These are phyloP conservation scores for Perca fluviatilis DNA, from an alignment of 2,113 vertebrate species.

Conservation along the genomic window DNA sequence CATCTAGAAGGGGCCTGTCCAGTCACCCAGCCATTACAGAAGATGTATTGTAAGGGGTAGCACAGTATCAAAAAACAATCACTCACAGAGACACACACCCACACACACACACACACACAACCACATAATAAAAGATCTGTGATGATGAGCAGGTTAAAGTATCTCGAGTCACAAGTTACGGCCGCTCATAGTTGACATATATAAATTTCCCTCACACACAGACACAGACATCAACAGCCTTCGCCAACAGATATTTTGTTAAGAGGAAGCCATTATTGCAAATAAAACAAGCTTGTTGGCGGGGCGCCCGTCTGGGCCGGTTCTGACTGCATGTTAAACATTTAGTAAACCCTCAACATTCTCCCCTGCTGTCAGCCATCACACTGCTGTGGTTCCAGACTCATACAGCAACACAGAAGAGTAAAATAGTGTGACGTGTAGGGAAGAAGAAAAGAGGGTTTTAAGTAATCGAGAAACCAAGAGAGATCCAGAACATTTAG, in stretches of 20 bases:
- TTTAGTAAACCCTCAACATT: conserved; percentile 59
- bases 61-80: conserved; percentile 72
- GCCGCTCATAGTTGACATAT: conserved; percentile 60
- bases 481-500: conserved; percentile 39
- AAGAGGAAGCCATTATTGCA: conserved; percentile 58
- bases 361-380: conserved; percentile 55
- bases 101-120: background rate
- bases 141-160: conserved; percentile 64
- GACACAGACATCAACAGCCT: conserved; percentile 27
- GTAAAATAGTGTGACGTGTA: background rate
- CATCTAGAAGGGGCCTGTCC: conserved; percentile 52
- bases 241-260: conserved; percentile 54
- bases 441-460: background rate
- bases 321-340: conserved; percentile 54
- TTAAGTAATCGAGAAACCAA: conserved; percentile 51
- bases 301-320: background rate
- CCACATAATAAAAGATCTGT: conserved; percentile 66
- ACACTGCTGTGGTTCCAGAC: conserved; percentile 28
- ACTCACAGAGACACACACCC: conserved; percentile 42
- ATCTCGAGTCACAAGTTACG: conserved; percentile 69
- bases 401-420: conserved; percentile 27
- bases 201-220: conserved; percentile 61
- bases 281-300: conserved; percentile 63
- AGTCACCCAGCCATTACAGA: conserved; percentile 62
- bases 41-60: conserved; percentile 72